phyloP scores from a whole-genome alignment of 53 echinoderm and acorn worm species.

The Astropecten irregularis region DNA sequence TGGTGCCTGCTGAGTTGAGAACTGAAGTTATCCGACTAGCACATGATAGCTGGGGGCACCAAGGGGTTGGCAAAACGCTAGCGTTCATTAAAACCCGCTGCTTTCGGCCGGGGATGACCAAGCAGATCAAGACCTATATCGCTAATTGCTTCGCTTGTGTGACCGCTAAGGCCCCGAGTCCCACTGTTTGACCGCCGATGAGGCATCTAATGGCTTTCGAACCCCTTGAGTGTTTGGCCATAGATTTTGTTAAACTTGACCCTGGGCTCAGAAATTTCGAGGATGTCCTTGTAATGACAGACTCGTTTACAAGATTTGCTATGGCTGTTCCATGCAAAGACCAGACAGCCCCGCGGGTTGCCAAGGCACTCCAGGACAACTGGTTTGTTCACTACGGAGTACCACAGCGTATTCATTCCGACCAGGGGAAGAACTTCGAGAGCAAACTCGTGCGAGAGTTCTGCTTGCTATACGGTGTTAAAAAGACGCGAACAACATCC shows the following conservation, averaged over 20 bases:
- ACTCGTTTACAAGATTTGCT: conserved; percentile 66
- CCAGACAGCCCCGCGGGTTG: conserved; percentile 53
- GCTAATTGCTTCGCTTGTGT: conserved; percentile 59
- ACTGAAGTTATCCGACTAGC: neutral
- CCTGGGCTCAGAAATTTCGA: conserved; percentile 59
- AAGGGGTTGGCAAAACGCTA: conserved; percentile 46
- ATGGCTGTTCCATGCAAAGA: conserved; percentile 63
- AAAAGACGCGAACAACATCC: conserved; percentile 41
- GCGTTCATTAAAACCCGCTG: conserved; percentile 33
- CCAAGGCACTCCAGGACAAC: conserved; percentile 41
- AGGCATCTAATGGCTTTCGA: conserved; percentile 63
- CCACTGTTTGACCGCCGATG: conserved; percentile 54
- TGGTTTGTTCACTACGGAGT: conserved; percentile 67
- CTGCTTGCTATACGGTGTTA: conserved; percentile 34
- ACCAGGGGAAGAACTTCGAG: conserved; percentile 72
- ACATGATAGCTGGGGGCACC: conserved; percentile 54
- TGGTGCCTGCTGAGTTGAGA: conserved; percentile 22
- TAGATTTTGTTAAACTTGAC: conserved; percentile 72
- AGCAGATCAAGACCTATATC: conserved; percentile 45
- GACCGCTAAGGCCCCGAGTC: conserved; percentile 41
- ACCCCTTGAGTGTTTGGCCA: conserved; percentile 63
- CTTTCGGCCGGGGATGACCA: conserved; percentile 61
- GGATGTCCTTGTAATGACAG: conserved; percentile 66
- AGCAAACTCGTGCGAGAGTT: conserved; percentile 32
- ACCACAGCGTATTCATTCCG: conserved; percentile 58